These are phyloP conservation scores for Sitobion miscanthi DNA, from an alignment of 1,140 invertebrate genomes.

Conservation along the genomic window DNA sequence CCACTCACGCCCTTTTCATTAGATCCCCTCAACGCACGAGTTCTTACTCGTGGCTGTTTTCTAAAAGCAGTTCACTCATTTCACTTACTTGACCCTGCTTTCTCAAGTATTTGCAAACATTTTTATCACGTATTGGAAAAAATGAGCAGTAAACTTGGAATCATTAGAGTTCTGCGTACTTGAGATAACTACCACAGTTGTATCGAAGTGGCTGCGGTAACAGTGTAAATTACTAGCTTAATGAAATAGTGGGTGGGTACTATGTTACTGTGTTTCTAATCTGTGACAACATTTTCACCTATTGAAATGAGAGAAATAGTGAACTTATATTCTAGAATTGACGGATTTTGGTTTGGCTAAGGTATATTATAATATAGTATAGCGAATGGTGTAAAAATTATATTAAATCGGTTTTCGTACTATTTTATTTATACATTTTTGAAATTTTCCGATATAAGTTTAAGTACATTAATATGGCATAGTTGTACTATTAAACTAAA, in stretches of 20 bases:
- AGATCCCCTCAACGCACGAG: background rate
- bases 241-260: background rate
- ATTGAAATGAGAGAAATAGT: background rate
- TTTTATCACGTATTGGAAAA: background rate
- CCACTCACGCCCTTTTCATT: background rate
- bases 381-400: too few relatives aligned
- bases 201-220: background rate
- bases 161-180: background rate
- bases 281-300: background rate
- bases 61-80: background rate
- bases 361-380: too few relatives aligned
- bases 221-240: background rate
- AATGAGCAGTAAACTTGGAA: background rate
- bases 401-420: too few relatives aligned
- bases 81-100: background rate
- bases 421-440: too few relatives aligned
- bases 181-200: background rate
- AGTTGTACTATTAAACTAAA: too few relatives aligned
- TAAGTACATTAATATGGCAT: too few relatives aligned
- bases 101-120: constrained; percentile 1
- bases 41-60: background rate
- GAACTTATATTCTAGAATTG: too few relatives aligned
- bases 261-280: background rate
- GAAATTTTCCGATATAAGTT: too few relatives aligned
- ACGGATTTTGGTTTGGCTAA: too few relatives aligned